A percentile compares a stretch with the other conserved stretches of the same genome.
Conservation (phyloP, 2,888 invertebrate species). For the Liopterus haemorrhoidalis region DNA sequence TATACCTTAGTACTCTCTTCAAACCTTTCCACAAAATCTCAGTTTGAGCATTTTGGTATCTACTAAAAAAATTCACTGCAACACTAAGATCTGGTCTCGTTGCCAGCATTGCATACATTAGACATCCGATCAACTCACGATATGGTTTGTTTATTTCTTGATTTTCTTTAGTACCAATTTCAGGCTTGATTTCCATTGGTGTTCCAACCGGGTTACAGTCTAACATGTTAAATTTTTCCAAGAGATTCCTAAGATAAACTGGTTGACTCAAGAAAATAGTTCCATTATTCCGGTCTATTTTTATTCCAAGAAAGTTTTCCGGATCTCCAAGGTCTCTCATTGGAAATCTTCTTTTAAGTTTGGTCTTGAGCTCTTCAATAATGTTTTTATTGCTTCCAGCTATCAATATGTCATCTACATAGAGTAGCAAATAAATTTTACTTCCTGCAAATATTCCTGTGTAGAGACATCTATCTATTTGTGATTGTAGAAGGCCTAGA, state of each 20-base stretch:
- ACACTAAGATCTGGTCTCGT: constrained; percentile 16
- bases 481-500: constrained; percentile 26
- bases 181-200: constrained; percentile 28
- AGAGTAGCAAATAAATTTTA: constrained; percentile 29
- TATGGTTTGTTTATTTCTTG: constrained; percentile 11
- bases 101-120: constrained; percentile 13
- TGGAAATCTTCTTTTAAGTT: constrained; percentile 29
- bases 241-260: constrained; percentile 28
- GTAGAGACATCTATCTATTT: constrained; percentile 33
- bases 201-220: constrained; percentile 30
- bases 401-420: constrained; percentile 35
- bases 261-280: constrained; percentile 31
- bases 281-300: constrained; percentile 25
- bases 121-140: constrained; percentile 7
- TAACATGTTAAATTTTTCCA: constrained; percentile 31
- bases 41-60: constrained; percentile 13
- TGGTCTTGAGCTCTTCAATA: constrained; percentile 26
- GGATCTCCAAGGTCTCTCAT: constrained; percentile 34
- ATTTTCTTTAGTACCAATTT: constrained; percentile 1
- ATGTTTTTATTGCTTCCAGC: constrained; percentile 23
- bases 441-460: constrained; percentile 15
- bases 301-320: constrained; percentile 32
- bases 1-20: constrained; percentile 30
- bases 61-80: constrained; percentile 19
- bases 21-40: constrained; percentile 28